phyloP scores from a whole-genome alignment of 2,888 invertebrate species.

The Drosophila longiperda region DNA sequence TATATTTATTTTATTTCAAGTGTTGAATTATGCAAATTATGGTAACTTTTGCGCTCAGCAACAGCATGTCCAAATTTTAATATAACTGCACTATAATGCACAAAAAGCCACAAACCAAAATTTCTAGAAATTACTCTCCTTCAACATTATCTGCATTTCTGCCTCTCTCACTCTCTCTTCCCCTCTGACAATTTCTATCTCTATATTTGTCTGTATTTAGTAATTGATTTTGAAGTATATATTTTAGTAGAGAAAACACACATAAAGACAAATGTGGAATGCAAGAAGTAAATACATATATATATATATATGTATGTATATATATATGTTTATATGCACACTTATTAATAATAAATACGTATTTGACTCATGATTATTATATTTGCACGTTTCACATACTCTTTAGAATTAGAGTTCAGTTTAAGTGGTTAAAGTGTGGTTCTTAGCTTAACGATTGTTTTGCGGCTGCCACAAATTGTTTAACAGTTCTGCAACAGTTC shows the following conservation, averaged over 20 bases:
- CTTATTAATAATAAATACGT: conserved; percentile 3
- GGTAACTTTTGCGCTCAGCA: conserved; percentile 31
- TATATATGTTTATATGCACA: not conserved
- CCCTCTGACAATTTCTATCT: conserved; percentile 6
- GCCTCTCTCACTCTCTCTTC: not conserved
- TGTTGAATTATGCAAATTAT: conserved; percentile 62
- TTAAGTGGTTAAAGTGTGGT: conserved; percentile 55
- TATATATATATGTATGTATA: not conserved
- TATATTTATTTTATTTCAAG: conserved; percentile 20
- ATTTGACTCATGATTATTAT: conserved; percentile 65
- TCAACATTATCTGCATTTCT: conserved; percentile 1
- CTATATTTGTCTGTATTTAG: conserved; percentile 31
- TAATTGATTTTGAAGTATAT: conserved; percentile 63
- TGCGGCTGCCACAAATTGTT: conserved; percentile 33
- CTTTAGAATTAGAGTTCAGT: conserved; percentile 63
- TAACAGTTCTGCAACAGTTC: conserved; percentile 9
- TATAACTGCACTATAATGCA: conserved; percentile 30
- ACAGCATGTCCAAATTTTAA: conserved; percentile 50
- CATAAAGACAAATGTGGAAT: conserved; percentile 32
- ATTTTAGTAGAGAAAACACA: conserved; percentile 41
- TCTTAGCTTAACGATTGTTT: conserved; percentile 47
- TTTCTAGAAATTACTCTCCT: conserved; percentile 38
- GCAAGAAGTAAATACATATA: conserved; percentile 8
- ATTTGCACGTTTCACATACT: conserved; percentile 65
- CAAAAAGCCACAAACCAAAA: conserved; percentile 58